phyloP scores from a whole-genome alignment of 2,797 vertebrate species.

The Danio aesculapii region DNA sequence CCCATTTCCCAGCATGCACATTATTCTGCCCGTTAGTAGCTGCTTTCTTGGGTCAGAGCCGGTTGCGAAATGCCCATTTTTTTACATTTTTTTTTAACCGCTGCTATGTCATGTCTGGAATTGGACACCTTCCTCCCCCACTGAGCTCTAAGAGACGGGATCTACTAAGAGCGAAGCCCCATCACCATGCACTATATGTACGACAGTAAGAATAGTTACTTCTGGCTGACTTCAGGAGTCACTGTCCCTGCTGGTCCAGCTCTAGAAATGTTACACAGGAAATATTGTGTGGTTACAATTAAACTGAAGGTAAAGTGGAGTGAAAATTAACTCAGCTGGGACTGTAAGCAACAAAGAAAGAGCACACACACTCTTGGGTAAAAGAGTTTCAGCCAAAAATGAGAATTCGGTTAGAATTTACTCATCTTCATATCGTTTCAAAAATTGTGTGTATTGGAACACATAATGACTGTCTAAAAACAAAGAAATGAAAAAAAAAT shows the following conservation, averaged over 20 bases:
- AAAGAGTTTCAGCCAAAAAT: background rate
- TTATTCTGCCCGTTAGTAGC: conserved; percentile 69
- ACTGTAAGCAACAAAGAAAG: background rate
- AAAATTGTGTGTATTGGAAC: background rate
- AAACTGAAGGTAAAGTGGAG: conserved; percentile 61
- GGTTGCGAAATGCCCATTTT: conserved; percentile 51
- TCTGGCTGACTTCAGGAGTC: conserved; percentile 87
- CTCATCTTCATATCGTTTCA: background rate
- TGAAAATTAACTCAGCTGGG: conserved; percentile 2
- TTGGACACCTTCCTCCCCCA: conserved; percentile 15
- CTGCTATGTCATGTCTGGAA: conserved; percentile 29
- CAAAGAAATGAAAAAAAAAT: background rate
- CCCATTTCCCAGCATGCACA: conserved; percentile 75
- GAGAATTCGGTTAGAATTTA: background rate
- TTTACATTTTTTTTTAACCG: conserved; percentile 47
- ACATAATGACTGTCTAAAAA: background rate
- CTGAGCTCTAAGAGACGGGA: conserved; percentile 48
- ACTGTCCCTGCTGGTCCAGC: conserved; percentile 82
- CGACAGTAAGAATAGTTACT: conserved; percentile 89
- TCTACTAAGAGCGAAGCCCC: conserved; percentile 81
- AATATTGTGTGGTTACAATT: conserved; percentile 78
- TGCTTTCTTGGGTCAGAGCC: conserved; percentile 57
- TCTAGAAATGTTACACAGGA: conserved; percentile 83
- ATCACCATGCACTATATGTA: conserved; percentile 84
- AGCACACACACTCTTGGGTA: background rate